phyloP scores from a whole-genome alignment of 2,797 vertebrate genomes.

The Scolopax rusticola region DNA sequence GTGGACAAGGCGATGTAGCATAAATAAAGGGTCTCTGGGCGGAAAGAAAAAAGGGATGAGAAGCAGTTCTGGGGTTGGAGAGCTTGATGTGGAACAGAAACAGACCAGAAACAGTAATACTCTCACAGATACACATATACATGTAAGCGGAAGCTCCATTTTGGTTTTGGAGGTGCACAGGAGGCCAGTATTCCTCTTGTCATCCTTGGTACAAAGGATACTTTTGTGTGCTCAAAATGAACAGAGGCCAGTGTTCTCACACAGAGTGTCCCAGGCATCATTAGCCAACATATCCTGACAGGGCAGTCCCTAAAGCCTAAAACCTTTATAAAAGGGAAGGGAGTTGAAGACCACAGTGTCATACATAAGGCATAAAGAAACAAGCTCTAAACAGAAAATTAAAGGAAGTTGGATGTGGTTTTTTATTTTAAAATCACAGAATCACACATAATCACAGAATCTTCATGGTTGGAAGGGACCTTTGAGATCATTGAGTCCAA shows the following conservation, averaged over 20 bases:
- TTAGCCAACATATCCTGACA: not conserved
- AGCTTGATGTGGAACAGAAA: not conserved
- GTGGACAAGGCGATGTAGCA: not conserved
- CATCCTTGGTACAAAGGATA: not conserved
- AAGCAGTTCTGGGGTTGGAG: not conserved
- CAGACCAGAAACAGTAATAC: not conserved
- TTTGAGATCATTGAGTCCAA: no score
- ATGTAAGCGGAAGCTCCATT: not conserved
- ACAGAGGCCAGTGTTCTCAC: not conserved
- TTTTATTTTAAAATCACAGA: not conserved
- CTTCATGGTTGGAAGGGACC: no score
- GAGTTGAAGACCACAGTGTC: not conserved
- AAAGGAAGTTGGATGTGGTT: not conserved
- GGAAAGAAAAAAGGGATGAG: not conserved
- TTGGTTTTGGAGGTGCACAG: not conserved
- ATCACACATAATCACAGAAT: no score
- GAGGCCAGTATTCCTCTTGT: not conserved
- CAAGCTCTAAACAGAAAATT: not conserved
- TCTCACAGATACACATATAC: not conserved
- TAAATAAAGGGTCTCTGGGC: not conserved
- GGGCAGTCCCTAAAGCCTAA: not conserved
- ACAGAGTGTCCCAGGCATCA: not conserved
- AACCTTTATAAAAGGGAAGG: not conserved
- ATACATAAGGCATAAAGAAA: not conserved
- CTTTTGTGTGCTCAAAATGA: not conserved